phyloP scores from a whole-genome alignment of 2,797 vertebrate genomes.

The Cygnus olor region DNA sequence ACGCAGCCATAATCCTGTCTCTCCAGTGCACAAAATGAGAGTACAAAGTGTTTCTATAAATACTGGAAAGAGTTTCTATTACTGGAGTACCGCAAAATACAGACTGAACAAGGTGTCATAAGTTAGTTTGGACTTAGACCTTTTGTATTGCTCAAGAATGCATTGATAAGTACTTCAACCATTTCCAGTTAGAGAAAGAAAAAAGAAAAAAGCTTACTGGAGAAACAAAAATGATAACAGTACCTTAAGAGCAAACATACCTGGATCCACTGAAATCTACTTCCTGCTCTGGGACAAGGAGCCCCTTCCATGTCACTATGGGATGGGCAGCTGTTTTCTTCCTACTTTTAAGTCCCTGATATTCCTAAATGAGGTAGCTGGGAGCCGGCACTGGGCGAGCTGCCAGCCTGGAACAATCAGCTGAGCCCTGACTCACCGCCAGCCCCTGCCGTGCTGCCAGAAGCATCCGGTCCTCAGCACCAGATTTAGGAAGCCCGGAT shows the following conservation, averaged over 20 bases:
- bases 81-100: not conserved
- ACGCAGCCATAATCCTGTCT: not conserved
- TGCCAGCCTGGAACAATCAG: not conserved
- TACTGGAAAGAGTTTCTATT: not conserved
- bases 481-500: not conserved
- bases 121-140: constrained; percentile 23
- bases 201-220: not conserved
- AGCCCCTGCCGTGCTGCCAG: not conserved
- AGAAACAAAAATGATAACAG: not conserved
- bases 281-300: not conserved
- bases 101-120: not conserved
- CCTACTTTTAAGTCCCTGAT: not conserved
- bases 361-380: not conserved
- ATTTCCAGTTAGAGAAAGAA: not conserved
- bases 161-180: not conserved
- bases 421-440: not conserved
- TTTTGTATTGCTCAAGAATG: not conserved
- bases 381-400: fast-evolving
- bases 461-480: fast-evolving
- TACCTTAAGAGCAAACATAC: not conserved
- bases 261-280: not conserved
- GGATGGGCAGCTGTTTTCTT: not conserved
- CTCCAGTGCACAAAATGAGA: not conserved
- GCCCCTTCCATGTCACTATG: not conserved
- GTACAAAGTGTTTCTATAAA: not conserved